Evolutionary conservation across 2,888 invertebrate species (phyloP).

Genomic region (Timandra comae): DNA sequence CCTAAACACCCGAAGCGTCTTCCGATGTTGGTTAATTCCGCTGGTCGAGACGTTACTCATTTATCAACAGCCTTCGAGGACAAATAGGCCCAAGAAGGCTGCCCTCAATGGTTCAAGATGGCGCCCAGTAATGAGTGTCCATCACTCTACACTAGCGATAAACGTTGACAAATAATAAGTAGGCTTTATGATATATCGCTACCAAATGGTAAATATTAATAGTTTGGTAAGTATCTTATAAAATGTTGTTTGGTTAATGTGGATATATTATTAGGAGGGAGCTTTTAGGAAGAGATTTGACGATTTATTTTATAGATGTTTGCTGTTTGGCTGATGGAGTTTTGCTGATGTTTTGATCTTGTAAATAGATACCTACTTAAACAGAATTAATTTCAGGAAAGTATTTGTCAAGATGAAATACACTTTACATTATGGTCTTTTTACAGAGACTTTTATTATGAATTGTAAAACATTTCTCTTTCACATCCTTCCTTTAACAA

Average conservation of each 20-base stretch:
- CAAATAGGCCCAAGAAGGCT: constrained; percentile 56
- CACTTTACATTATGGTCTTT: too few relatives aligned
- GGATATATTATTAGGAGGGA: background rate
- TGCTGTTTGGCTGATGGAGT: too few relatives aligned
- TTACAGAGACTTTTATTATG: too few relatives aligned
- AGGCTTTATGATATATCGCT: constrained; percentile 53
- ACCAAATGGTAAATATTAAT: constrained; percentile 8
- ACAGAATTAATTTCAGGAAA: too few relatives aligned
- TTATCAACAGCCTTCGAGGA: constrained; percentile 51
- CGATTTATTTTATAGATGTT: too few relatives aligned
- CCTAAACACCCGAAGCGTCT: constrained; percentile 15
- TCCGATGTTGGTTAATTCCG: constrained; percentile 37
- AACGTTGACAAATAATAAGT: constrained; percentile 67
- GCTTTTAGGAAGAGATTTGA: too few relatives aligned
- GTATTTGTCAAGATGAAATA: too few relatives aligned
- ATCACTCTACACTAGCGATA: constrained; percentile 55
- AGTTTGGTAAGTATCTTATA: constrained; percentile 4
- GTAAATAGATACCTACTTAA: too few relatives aligned
- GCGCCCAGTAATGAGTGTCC: constrained; percentile 53
- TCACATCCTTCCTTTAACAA: too few relatives aligned
- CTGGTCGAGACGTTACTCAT: constrained; percentile 45
- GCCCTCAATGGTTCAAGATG: constrained; percentile 57
- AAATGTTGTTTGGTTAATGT: background rate
- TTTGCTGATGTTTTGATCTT: too few relatives aligned
- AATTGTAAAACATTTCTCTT: too few relatives aligned